Base-by-base conservation (phyloP, 2,888 invertebrate species). In the Philopedon plagiatum region DNA sequence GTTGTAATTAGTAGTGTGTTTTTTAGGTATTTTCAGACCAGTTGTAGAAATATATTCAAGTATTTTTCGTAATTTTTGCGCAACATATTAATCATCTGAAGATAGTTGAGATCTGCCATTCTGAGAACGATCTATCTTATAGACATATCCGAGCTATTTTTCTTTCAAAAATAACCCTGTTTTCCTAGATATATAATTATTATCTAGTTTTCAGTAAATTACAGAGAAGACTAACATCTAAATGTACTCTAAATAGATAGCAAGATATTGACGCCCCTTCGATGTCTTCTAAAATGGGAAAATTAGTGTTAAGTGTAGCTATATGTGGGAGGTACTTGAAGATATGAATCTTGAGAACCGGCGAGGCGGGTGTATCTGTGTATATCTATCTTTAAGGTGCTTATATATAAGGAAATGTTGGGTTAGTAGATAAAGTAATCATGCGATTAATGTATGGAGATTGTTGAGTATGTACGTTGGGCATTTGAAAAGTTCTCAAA, bases 291-390 rank as follows among this genome's bases (percentile, higher is more conserved):
- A 32, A 51, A 56, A 69, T 54, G 68, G 62, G 68, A 69, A 68
- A 62, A 69, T 69, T 62, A 69, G 68, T 62, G 62, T 56, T 56
- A 69, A 54, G 56, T 69, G 21, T 62, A 46, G 62, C 62, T 60
- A 26, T 39, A 70, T 58, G 70, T 70, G 70, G 70, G 70, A 57
- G 70, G 70, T 37, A 64, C 63, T 51, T 18, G 18, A 34, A 57
- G 70, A 70, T 70, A 70, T 64, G 70, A 63, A 70, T 70, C 70
- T 70, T 56, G 58, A 64, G 58, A 64, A 70, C 49, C 56, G 19
- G 37, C 63, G 23, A 32, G 19, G 41, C 15, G 51, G 57, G 19
- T 37, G 63, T 70, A 70, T 57, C 56, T 70, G 23, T 64, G 19
- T 37, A 57, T 70, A 70, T 57, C 56, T 70, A 32, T 64, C 57